A percentile compares a stretch with the other conserved stretches of the same genome.
These are phyloP conservation scores for Torymus tubicola DNA, from an alignment of 2,888 invertebrate species.

Conservation along the genomic window DNA sequence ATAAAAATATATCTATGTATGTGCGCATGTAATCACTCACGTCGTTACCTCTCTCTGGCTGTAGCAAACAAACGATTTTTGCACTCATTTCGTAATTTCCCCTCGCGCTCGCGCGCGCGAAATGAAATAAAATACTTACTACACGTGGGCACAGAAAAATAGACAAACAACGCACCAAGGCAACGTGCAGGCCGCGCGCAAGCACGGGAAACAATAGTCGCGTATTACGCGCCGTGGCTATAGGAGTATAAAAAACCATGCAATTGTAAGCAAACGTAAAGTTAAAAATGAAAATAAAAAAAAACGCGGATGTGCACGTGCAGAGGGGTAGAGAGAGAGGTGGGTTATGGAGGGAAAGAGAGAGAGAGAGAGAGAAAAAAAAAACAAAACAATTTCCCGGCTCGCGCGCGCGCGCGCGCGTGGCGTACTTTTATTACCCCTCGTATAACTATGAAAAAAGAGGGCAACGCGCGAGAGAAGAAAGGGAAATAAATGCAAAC, in stretches of 20 bases:
- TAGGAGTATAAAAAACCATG: neutral
- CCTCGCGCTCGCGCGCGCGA: conserved; percentile 2
- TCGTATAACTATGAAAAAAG: conserved; percentile 39
- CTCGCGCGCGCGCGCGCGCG: neutral
- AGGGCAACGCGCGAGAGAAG: neutral
- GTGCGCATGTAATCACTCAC: too few relatives aligned
- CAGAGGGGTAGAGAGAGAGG: neutral
- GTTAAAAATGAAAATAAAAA: conserved; percentile 3
- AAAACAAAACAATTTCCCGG: conserved; percentile 41
- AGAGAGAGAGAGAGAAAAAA: too few relatives aligned
- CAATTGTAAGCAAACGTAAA: neutral
- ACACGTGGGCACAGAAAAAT: neutral
- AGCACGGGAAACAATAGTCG: conserved; percentile 24
- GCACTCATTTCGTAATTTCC: conserved; percentile 23
- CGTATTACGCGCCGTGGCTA: conserved; percentile 20
- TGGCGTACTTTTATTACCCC: conserved; percentile 43
- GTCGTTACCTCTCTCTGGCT: too few relatives aligned
- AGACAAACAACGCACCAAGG: too few relatives aligned
- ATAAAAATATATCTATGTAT: too few relatives aligned
- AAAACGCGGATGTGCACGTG: neutral
- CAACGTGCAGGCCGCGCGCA: neutral
- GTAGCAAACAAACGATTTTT: conserved; percentile 10
- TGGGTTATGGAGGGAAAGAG: too few relatives aligned
- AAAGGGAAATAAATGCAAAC: neutral
- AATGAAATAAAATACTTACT: conserved; percentile 30